Evolutionary conservation across 1,140 invertebrate species (phyloP).

Genomic region (Berghia stephanieae): DNA sequence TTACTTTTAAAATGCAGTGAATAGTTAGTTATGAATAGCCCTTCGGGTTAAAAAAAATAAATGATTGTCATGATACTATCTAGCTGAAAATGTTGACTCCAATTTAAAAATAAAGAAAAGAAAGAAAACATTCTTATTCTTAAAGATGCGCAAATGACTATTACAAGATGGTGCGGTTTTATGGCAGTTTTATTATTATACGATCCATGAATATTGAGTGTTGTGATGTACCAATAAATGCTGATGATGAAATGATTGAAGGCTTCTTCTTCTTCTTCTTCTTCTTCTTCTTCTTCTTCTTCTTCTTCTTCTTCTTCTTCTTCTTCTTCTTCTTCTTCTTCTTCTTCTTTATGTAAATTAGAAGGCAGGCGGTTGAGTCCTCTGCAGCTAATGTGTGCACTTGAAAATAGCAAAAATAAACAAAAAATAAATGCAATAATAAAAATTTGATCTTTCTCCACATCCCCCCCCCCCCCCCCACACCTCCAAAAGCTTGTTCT

Average conservation of each 20-base stretch:
- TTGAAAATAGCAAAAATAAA: background rate
- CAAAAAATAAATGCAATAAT: background rate
- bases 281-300: background rate
- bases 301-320: background rate
- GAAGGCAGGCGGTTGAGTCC: background rate
- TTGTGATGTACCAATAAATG: too few species aligned
- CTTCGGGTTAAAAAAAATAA: too few species aligned
- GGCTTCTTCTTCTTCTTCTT: background rate
- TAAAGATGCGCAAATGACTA: background rate
- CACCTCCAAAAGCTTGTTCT: background rate
- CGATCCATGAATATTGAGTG: too few species aligned
- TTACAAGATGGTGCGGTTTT: background rate
- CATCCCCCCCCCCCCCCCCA: background rate
- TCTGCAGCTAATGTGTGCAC: background rate
- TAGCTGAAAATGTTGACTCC: too few species aligned
- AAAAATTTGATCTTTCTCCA: background rate
- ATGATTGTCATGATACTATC: too few species aligned
- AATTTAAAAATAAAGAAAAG: background rate
- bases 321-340: background rate
- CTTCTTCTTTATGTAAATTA: background rate
- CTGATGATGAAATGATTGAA: background rate
- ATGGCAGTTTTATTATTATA: too few species aligned
- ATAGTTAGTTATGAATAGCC: too few species aligned
- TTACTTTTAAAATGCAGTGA: too few species aligned
- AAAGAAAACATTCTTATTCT: background rate